Evolutionary conservation across 2,113 vertebrate genomes (phyloP).

Genomic region (Salminus brasiliensis): DNA sequence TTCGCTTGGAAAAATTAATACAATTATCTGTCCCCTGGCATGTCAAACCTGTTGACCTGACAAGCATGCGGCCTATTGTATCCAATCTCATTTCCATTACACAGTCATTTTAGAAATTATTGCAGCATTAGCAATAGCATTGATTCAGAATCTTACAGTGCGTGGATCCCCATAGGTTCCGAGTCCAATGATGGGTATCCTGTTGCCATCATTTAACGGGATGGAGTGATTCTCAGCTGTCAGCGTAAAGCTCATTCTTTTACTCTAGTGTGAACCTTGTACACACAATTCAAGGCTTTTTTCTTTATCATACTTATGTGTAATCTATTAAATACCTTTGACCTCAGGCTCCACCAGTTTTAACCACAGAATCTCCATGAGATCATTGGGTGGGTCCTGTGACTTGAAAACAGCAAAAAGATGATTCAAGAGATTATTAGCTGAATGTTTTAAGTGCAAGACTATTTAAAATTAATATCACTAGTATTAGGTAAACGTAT

Average conservation of each 20-base stretch:
- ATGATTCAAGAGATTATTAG: not conserved
- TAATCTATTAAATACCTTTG: conserved; percentile 27
- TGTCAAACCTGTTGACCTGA: not conserved
- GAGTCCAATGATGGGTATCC: not conserved
- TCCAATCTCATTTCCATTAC: not conserved
- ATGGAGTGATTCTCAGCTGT: conserved; percentile 74
- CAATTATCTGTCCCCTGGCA: not conserved
- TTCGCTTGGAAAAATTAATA: not conserved
- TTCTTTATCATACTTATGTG: conserved; percentile 1
- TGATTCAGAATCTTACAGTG: conserved; percentile 70
- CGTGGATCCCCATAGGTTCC: conserved; percentile 86
- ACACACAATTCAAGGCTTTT: not conserved
- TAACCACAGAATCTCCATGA: not conserved
- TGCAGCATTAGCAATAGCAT: not conserved
- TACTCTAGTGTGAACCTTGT: not conserved
- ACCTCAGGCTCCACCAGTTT: not conserved
- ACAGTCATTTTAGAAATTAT: not conserved
- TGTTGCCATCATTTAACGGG: conserved; percentile 73
- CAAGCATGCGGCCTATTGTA: not conserved
- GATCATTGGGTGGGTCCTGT: not conserved
- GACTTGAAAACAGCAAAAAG: not conserved
- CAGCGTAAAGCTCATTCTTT: conserved; percentile 73
- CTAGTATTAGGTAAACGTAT: no score
- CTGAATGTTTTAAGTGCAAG: no score
- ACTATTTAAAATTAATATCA: no score